A percentile compares a stretch with the other conserved stretches of the same genome.
phyloP scores from a whole-genome alignment of 2,113 vertebrate genomes.

The Grus americana region DNA sequence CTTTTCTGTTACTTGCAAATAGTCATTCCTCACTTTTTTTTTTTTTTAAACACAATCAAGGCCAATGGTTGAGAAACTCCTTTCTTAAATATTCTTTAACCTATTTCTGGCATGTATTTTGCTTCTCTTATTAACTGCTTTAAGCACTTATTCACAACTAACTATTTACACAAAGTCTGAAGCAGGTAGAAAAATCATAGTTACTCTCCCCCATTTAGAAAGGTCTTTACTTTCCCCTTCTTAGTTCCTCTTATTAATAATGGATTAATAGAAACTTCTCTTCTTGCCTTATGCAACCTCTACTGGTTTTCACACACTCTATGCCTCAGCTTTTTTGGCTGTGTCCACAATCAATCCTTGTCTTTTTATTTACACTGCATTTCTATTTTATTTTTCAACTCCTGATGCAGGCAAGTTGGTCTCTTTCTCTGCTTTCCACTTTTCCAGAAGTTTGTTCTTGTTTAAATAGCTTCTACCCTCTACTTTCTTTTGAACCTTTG shows the following conservation, averaged over 20 bases:
- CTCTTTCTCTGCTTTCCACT: not conserved
- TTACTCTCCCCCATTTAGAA: not conserved
- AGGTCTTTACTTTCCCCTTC: not conserved
- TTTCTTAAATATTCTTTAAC: not conserved
- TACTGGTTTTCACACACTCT: not conserved
- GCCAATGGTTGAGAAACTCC: not conserved
- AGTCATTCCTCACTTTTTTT: not conserved
- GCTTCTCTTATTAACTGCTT: not conserved
- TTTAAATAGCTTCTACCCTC: not conserved
- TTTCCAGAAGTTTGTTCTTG: not conserved
- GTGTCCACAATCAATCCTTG: not conserved
- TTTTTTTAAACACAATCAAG: not conserved
- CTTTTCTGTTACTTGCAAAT: not conserved
- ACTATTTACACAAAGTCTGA: not conserved
- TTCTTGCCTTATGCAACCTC: not conserved
- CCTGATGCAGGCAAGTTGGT: not conserved
- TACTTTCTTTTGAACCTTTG: not conserved
- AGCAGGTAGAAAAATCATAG: not conserved
- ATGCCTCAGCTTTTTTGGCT: not conserved
- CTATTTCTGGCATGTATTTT: not conserved
- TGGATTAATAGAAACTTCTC: not conserved
- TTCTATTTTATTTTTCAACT: not conserved
- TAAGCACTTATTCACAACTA: not conserved
- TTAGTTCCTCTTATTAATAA: not conserved
- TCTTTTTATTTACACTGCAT: not conserved